Base-by-base conservation (phyloP, 1,140 invertebrate species). In the Mercenaria mercenaria region DNA sequence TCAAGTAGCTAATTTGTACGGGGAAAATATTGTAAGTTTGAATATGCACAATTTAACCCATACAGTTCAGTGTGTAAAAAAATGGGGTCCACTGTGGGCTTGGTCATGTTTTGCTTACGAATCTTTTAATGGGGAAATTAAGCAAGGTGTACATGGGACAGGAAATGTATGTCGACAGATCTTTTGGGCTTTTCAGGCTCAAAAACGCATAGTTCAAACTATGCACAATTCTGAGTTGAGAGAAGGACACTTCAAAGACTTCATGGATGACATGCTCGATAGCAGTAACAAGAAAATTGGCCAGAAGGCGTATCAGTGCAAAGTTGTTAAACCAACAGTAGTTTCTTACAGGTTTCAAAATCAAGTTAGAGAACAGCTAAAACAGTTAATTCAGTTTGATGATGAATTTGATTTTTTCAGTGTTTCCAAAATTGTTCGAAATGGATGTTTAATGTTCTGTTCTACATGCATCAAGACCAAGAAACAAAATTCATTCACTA, bases 101-200 rank as follows among this genome's bases (percentile, higher is more conserved):
- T 91, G 86, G 86, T 88, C 84, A 29, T 91, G 90, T 61, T 91
- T 91, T 72, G 43, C 86, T 26, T 91, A 88, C 74, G 85, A 88
- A 41, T 84, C 87, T 56, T 41, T 52, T 20, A 88, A 91, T 67
- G 61, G 86, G 6, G 43, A 34, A 41, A 32, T 91, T 32, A 37
- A 90, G 26, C 34, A 89, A 37, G 37, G 84, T 50, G 89, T 92
- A 18, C 91, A 91, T 91, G 89, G 91, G 29, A 91, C 89, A n/a
- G 91, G 89, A 23, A 41, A 81, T 89, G 91, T 88, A 4, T 37
- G 76, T 20, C 80, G 87, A 69, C 84, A 91, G 67, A 52, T 43
- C 23, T 43, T 90, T 39, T 32, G 61, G 29, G 23, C 23, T 13
- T 67, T 50, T n/a, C 64, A 67, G 29, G 77, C 82, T 41, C 52